phyloP scores from a whole-genome alignment of 2,888 invertebrate species.

The Drosophila gaucha region DNA sequence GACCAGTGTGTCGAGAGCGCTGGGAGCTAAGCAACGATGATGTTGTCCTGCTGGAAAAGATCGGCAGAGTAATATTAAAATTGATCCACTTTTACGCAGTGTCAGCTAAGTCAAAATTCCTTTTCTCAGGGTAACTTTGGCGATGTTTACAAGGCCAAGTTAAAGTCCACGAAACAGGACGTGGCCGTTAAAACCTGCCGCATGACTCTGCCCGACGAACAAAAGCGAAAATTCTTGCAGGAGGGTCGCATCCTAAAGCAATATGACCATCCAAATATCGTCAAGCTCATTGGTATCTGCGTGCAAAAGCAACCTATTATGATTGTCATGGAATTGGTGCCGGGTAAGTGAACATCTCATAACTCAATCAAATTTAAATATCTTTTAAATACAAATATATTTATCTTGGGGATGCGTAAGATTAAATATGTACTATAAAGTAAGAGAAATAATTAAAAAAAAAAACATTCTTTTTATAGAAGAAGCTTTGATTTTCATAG shows the following conservation, averaged over 20 bases:
- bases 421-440: not conserved
- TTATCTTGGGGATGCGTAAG: not conserved
- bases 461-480: no score
- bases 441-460: no score
- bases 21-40: conserved; percentile 99
- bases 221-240: conserved; percentile 96
- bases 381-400: no score
- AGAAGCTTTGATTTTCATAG: no score
- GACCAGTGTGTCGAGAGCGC: conserved; percentile 94
- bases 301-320: conserved; percentile 99
- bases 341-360: conserved; percentile 81
- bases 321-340: conserved; percentile 99
- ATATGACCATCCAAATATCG: conserved; percentile 98
- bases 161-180: conserved; percentile 92
- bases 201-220: conserved; percentile 96
- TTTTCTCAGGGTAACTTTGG: conserved; percentile 96
- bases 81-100: fast-evolving
- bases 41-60: conserved; percentile 95
- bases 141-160: conserved; percentile 96
- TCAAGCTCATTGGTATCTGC: conserved; percentile 97
- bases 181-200: conserved; percentile 98
- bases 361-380: no score
- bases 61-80: conserved; percentile 91
- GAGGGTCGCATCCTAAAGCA: conserved; percentile 98
- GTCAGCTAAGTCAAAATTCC: not conserved